These are phyloP conservation scores for Solea solea DNA, from an alignment of 2,113 vertebrate genomes.

Conservation along the genomic window DNA sequence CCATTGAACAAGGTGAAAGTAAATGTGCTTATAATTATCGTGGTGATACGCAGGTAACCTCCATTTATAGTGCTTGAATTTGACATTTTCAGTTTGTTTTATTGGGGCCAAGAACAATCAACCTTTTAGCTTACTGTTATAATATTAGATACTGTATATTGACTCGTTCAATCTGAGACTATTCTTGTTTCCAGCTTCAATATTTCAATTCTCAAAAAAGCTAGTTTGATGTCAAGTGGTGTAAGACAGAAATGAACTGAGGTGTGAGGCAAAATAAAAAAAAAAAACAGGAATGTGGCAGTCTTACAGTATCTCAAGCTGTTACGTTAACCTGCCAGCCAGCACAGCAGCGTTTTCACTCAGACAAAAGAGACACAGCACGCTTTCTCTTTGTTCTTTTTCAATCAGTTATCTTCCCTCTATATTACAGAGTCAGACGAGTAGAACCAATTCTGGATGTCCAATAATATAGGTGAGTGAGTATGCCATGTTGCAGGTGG, in stretches of 20 bases:
- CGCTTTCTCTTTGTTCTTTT: slow-evolving; percentile 15
- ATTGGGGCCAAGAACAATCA: too few relatives aligned
- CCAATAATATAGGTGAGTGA: slow-evolving; percentile 44
- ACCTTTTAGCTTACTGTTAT: too few relatives aligned
- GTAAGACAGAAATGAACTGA: neutral
- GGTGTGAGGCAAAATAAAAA: neutral
- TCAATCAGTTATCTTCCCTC: slow-evolving; percentile 27
- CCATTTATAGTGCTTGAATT: too few relatives aligned
- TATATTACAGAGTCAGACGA: slow-evolving; percentile 52
- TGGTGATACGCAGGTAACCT: too few relatives aligned
- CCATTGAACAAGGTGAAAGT: too few relatives aligned
- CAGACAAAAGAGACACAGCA: slow-evolving; percentile 11
- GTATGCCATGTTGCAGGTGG: slow-evolving; percentile 20
- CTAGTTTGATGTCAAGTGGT: neutral
- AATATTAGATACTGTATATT: too few relatives aligned
- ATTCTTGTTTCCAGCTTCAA: too few relatives aligned
- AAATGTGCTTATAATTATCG: too few relatives aligned
- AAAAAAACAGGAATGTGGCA: neutral
- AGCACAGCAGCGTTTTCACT: slow-evolving; percentile 20
- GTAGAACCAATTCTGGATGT: slow-evolving; percentile 49
- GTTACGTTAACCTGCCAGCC: slow-evolving; percentile 10
- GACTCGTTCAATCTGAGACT: too few relatives aligned
- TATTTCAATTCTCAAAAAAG: neutral
- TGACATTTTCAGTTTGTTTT: too few relatives aligned
- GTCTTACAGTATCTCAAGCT: neutral